phyloP scores from a whole-genome alignment of 35 echinoderm and acorn worm species.

The Apostichopus californicus region DNA sequence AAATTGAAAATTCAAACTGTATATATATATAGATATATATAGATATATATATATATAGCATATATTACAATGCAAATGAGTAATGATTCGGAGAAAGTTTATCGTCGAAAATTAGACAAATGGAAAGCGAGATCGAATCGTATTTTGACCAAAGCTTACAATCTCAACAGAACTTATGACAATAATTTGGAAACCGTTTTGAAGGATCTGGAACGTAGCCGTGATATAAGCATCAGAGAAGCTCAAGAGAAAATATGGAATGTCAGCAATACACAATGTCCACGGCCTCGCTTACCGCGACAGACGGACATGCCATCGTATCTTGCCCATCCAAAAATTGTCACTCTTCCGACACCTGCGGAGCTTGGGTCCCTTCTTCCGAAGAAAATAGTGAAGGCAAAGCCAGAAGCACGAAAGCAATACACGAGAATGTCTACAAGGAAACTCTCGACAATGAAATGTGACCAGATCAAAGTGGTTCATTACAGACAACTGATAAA shows the following conservation, averaged over 20 bases:
- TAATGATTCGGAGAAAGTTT: slow-evolving; percentile 42
- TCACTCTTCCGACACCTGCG: slow-evolving; percentile 69
- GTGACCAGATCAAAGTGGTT: slow-evolving; percentile 63
- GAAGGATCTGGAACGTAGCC: slow-evolving; percentile 58
- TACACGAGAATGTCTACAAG: slow-evolving; percentile 65
- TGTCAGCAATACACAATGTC: slow-evolving; percentile 47
- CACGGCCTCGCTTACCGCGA: slow-evolving; percentile 33
- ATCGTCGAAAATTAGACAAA: slow-evolving; percentile 70
- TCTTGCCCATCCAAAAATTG: slow-evolving; percentile 51
- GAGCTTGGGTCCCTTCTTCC: slow-evolving; percentile 75
- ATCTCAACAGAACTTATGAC: slow-evolving; percentile 79
- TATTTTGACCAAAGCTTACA: slow-evolving; percentile 70
- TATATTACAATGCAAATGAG: slow-evolving; percentile 36
- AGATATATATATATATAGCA: too few relatives aligned
- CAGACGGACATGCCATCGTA: slow-evolving; percentile 66
- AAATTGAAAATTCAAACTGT: too few relatives aligned
- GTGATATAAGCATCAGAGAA: slow-evolving; percentile 66
- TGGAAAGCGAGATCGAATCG: slow-evolving; percentile 70
- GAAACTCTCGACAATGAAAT: slow-evolving; percentile 65
- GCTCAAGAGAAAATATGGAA: slow-evolving; percentile 85
- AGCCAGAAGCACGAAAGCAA: slow-evolving; percentile 26
- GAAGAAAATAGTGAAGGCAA: slow-evolving; percentile 60
- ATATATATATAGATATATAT: too few relatives aligned
- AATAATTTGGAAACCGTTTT: slow-evolving; percentile 55
- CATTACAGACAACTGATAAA: slow-evolving; percentile 54